Base-by-base conservation (phyloP, 2,113 vertebrate species). In the Ptychochromis oligacanthus region DNA sequence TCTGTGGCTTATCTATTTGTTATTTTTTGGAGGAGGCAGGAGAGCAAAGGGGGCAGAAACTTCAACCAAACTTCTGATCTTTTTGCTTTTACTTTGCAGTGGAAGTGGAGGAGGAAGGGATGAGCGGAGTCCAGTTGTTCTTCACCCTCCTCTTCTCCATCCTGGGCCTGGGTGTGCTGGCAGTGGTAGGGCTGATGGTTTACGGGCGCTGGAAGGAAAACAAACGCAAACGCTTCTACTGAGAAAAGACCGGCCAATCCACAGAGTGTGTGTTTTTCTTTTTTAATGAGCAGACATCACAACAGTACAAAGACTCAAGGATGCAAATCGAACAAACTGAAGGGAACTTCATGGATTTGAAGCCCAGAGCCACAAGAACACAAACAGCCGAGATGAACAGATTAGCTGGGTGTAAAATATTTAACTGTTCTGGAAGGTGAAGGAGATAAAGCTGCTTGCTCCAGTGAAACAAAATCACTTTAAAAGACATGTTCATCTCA, bases 211-310 rank as follows among this genome's bases (percentile, higher is more conserved):
- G 98, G 98, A 98, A 97, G 90, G 97, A 98, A 59, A 97, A 97
- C 93, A 97, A 96, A 87, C 95, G 97, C 78, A 99, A 99, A 17
- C 97, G 97, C n/a, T 99, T 99, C 94, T 99, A 99, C 65, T 99
- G 96, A 54, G n/a, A 36, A 31, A 20, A 60, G 40, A n/a, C 6
- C 52, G 1, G 11, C 2, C 0, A 56, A 43, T 43, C 61, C 1
- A 5, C 60, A 75, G 31, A 81, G 36, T 28, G 59, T 61, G 7
- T 52, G 52, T 55, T 81, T 64, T 31, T 55, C 79, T 64, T 31
- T 31, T 31, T 36, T 28, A 62, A 84, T 88, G 60, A 28, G 18
- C 77, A 34, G 14, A 9, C 28, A 38, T 20, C 15, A 38, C 28
- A 61, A 70, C 38, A 78, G 52, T 79, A 70, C 79, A 36, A 40